A percentile compares a stretch with the other conserved stretches of the same genome.
phyloP scores from a whole-genome alignment of 1,140 invertebrate genomes.

The Sogatella furcifera region DNA sequence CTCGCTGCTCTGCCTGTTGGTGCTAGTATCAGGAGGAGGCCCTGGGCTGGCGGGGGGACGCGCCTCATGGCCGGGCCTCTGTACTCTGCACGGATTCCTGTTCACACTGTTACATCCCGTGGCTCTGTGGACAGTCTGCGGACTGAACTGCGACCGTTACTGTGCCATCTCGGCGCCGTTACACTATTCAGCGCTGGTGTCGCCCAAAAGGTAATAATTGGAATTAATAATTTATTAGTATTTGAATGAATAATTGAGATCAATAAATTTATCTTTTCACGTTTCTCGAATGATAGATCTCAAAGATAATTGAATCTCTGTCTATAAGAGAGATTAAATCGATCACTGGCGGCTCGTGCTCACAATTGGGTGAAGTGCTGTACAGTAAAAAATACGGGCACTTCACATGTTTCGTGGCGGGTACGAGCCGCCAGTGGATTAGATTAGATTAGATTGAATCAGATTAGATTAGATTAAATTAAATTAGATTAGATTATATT shows the following conservation, averaged over 20 bases:
- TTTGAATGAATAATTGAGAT: no score
- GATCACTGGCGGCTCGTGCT: no score
- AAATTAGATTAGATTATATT: no score
- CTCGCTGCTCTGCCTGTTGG: slow-evolving; percentile 46
- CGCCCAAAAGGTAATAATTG: slow-evolving; percentile 42
- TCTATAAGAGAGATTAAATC: no score
- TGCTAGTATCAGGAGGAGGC: slow-evolving; percentile 23
- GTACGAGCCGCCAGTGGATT: no score
- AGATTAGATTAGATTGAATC: no score
- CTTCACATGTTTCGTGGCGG: no score
- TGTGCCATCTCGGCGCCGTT: slow-evolving; percentile 65
- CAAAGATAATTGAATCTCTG: no score
- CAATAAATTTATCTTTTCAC: no score
- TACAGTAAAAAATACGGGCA: no score
- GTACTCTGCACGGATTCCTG: slow-evolving; percentile 49
- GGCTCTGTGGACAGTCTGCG: slow-evolving; percentile 66
- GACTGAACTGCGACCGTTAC: slow-evolving; percentile 65
- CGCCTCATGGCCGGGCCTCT: slow-evolving; percentile 38
- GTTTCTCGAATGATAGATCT: neutral
- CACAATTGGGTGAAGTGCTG: no score
- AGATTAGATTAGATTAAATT: no score
- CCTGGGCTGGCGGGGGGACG: slow-evolving; percentile 33
- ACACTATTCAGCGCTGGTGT: slow-evolving; percentile 61
- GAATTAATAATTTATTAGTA: slow-evolving; percentile 8
- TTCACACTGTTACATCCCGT: slow-evolving; percentile 59